A percentile compares a stretch with the other conserved stretches of the same genome.
phyloP scores from a whole-genome alignment of 2,113 vertebrate genomes.

The Cyphomyrus discorhynchus region DNA sequence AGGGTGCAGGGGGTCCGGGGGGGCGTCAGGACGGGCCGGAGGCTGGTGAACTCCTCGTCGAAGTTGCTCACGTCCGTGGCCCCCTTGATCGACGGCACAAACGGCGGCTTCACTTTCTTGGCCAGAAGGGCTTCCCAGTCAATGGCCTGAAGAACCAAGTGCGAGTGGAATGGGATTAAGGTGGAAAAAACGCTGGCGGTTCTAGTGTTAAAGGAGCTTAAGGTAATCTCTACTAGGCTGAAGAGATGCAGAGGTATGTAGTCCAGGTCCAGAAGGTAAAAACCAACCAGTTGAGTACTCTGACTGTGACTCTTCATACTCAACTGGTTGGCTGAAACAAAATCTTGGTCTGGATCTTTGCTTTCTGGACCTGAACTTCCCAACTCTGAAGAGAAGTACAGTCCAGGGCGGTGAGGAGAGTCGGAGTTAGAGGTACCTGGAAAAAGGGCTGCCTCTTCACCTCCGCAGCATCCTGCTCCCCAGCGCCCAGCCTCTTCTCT shows the following conservation, averaged over 20 bases:
- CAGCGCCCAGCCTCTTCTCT: constrained; percentile 76
- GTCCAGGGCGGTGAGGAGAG: background rate
- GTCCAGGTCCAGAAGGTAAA: background rate
- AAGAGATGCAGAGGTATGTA: background rate
- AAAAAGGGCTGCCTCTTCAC: constrained; percentile 86
- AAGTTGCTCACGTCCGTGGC: constrained; percentile 76
- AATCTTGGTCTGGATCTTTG: background rate
- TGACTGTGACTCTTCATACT: background rate
- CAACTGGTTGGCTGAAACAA: background rate
- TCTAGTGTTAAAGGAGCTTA: background rate
- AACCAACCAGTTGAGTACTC: background rate
- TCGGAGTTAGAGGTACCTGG: constrained; percentile 57
- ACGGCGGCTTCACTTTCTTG: constrained; percentile 68
- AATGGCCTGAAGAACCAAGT: constrained; percentile 56
- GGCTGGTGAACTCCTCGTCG: constrained; percentile 78
- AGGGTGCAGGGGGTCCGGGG: constrained; percentile 57
- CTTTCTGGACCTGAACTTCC: background rate
- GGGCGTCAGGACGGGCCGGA: constrained; percentile 73
- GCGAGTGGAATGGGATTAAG: background rate
- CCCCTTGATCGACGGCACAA: constrained; percentile 68
- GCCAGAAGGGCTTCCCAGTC: constrained; percentile 81
- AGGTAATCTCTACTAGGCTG: background rate
- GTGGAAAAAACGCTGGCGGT: too few relatives aligned
- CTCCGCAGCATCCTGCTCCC: constrained; percentile 78
- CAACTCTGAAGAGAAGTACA: background rate